Percentiles rank a stretch among this genome's conserved stretches.
Conservation (phyloP, 2,797 vertebrate species). For the Schizopygopsis pylzovi region DNA sequence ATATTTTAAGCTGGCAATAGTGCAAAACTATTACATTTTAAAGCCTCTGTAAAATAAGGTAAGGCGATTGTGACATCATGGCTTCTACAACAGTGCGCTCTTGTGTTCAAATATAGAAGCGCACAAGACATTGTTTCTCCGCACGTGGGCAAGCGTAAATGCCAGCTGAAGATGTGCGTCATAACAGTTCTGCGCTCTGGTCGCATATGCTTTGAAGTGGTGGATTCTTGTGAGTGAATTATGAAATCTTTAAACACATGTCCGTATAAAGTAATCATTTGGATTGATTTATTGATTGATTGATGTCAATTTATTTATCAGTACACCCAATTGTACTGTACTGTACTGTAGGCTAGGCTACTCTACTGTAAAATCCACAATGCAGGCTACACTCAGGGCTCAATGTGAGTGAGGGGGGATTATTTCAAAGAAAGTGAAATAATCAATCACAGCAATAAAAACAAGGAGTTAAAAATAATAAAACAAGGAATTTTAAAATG, state of each 20-base stretch:
- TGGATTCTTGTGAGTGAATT: not conserved
- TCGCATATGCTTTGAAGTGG: not conserved
- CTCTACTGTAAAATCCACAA: not conserved
- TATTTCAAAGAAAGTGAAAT: no score
- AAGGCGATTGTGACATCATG: not conserved
- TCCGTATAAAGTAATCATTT: not conserved
- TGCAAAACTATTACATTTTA: not conserved
- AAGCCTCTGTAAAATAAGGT: not conserved
- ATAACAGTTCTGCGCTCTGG: not conserved
- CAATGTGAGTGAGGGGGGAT: no score
- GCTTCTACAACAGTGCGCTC: slow-evolving; percentile 1
- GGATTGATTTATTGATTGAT: not conserved
- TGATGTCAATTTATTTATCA: not conserved
- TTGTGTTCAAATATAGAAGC: slow-evolving; percentile 16
- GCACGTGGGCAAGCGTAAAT: not conserved
- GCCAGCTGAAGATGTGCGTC: slow-evolving; percentile 7
- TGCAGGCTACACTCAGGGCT: not conserved
- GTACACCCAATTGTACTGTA: not conserved
- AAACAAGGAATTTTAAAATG: no score
- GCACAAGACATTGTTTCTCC: not conserved
- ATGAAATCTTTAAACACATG: not conserved
- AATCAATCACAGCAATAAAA: no score
- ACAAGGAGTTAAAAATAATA: no score
- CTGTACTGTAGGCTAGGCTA: not conserved
- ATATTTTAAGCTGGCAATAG: not conserved